Conservation (phyloP, 2,888 invertebrate genomes). For the Meteorus colon region DNA sequence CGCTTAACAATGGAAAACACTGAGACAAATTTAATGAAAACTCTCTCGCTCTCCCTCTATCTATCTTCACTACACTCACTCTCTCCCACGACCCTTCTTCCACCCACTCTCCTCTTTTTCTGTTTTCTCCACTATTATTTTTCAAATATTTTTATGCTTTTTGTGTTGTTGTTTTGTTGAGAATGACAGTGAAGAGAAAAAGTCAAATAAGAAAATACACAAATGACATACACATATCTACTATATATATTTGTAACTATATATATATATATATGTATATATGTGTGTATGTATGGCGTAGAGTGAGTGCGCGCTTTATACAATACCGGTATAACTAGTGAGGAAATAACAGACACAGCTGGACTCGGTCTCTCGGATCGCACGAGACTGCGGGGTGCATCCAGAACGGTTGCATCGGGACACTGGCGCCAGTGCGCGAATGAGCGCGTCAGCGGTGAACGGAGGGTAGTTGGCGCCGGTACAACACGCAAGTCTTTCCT, state of each 20-base stretch:
- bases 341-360: constrained; percentile 43
- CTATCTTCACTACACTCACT: neutral
- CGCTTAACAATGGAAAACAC: constrained; percentile 28
- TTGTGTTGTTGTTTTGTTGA: constrained; percentile 1
- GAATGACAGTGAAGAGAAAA: neutral
- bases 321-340: constrained; percentile 28
- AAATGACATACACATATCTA: neutral
- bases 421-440: constrained; percentile 48
- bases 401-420: constrained; percentile 51
- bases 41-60: neutral
- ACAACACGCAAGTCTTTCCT: constrained; percentile 52
- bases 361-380: constrained; percentile 54
- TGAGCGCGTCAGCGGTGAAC: constrained; percentile 50
- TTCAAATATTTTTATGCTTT: neutral
- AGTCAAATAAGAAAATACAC: neutral
- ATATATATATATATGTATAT: constrained; percentile 9
- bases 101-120: neutral
- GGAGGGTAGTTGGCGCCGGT: constrained; percentile 37
- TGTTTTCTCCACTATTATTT: neutral
- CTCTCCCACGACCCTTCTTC: neutral
- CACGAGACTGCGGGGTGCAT: constrained; percentile 57
- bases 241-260: neutral
- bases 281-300: constrained; percentile 6
- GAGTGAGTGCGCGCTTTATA: constrained; percentile 16
- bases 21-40: constrained; percentile 30